Conservation (phyloP, 2,113 vertebrate genomes). For the Cheirogaleus medius region DNA sequence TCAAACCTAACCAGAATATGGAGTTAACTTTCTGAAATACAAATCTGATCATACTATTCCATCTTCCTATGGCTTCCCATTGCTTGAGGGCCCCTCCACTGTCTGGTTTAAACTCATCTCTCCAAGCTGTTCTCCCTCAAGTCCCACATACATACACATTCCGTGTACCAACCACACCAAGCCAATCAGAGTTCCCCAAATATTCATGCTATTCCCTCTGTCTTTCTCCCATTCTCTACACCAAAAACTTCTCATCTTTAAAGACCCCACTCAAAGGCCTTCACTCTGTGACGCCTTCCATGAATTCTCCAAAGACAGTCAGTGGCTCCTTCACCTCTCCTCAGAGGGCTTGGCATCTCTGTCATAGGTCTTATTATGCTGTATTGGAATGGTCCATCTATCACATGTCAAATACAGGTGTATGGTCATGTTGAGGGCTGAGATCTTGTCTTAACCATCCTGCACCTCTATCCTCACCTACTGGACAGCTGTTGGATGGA, state of each 20-base stretch:
- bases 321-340: not conserved
- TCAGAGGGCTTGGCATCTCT: not conserved
- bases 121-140: not conserved
- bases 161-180: not conserved
- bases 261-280: not conserved
- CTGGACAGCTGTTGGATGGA: not conserved
- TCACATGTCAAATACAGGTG: not conserved
- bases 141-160: not conserved
- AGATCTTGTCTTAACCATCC: conserved; percentile 7
- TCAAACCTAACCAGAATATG: not conserved
- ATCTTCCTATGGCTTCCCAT: not conserved
- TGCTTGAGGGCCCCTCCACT: not conserved
- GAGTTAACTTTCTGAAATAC: not conserved
- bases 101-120: not conserved
- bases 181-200: not conserved
- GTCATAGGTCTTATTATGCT: not conserved
- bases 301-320: not conserved
- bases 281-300: not conserved
- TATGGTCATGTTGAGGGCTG: not conserved
- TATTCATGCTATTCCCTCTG: not conserved
- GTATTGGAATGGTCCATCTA: not conserved
- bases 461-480: not conserved
- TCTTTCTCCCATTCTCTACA: not conserved
- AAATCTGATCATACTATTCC: not conserved
- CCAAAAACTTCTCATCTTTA: conserved; percentile 18